Conservation (phyloP, 2,888 invertebrate genomes). For the Crocallis elinguaria region DNA sequence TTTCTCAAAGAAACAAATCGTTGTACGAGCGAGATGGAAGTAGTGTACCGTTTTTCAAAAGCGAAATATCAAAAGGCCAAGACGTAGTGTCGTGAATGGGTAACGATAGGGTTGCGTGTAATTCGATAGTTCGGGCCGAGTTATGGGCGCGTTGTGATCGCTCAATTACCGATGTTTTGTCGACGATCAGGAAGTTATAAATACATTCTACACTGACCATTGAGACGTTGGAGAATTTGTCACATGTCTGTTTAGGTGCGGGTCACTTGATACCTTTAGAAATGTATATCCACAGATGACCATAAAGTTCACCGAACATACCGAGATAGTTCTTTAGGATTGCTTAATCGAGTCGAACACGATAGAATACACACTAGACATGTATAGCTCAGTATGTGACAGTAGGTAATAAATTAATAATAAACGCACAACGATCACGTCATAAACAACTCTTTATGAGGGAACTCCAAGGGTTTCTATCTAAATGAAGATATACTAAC, state of each 20-base stretch:
- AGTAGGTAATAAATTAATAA: too few relatives aligned
- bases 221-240: slow-evolving; percentile 30
- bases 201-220: slow-evolving; percentile 51
- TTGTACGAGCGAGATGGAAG: slow-evolving; percentile 42
- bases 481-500: too few relatives aligned
- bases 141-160: slow-evolving; percentile 70
- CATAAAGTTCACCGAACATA: slow-evolving; percentile 21
- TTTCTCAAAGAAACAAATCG: slow-evolving; percentile 2
- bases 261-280: slow-evolving; percentile 21
- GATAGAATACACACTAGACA: neutral
- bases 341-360: slow-evolving; percentile 20
- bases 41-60: slow-evolving; percentile 47
- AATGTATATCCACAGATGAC: slow-evolving; percentile 18
- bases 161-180: slow-evolving; percentile 78
- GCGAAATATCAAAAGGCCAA: slow-evolving; percentile 50
- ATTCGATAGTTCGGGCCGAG: slow-evolving; percentile 73
- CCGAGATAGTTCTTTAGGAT: slow-evolving; percentile 3
- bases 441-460: too few relatives aligned
- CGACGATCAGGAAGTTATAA: slow-evolving; percentile 74
- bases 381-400: neutral
- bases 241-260: slow-evolving; percentile 23
- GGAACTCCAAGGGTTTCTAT: too few relatives aligned
- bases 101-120: slow-evolving; percentile 67
- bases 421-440: too few relatives aligned
- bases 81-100: slow-evolving; percentile 49